Evolutionary conservation across 1,140 invertebrate species (phyloP).

Genomic region (Dendrolimus kikuchii): DNA sequence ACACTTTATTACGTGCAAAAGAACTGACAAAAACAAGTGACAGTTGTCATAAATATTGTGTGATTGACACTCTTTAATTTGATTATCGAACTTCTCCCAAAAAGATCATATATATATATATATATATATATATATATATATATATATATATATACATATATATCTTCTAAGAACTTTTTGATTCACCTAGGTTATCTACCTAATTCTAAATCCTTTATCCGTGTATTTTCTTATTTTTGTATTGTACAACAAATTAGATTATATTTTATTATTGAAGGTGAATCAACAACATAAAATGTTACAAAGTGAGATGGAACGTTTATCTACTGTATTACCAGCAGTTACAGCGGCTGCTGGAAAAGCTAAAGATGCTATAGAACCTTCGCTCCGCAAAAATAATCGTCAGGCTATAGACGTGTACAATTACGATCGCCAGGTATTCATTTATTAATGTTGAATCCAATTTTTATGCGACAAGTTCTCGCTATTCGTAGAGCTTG

Average conservation of each 20-base stretch:
- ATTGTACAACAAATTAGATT: neutral
- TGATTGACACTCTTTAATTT: too few relatives aligned
- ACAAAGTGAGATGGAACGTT: constrained; percentile 45
- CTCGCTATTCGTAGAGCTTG: too few relatives aligned
- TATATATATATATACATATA: too few relatives aligned
- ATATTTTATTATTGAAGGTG: constrained; percentile 27
- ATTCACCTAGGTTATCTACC: too few relatives aligned
- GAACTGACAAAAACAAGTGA: too few relatives aligned
- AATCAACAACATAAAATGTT: constrained; percentile 54
- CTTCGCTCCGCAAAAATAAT: constrained; percentile 15
- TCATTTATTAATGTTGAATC: neutral
- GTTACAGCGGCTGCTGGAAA: constrained; percentile 45
- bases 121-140: too few relatives aligned
- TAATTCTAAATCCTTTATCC: too few relatives aligned
- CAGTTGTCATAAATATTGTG: too few relatives aligned
- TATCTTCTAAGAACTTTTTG: too few relatives aligned
- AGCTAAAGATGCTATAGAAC: constrained; percentile 42
- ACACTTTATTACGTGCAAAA: too few relatives aligned
- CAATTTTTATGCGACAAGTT: neutral
- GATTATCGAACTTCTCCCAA: too few relatives aligned
- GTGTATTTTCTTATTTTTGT: neutral
- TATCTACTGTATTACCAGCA: constrained; percentile 39
- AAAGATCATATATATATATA: too few relatives aligned
- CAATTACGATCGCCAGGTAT: constrained; percentile 56
- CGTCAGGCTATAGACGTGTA: constrained; percentile 21